These are phyloP conservation scores for Rotaria sp. DNA, from an alignment of 2,888 invertebrate genomes.

Conservation along the genomic window DNA sequence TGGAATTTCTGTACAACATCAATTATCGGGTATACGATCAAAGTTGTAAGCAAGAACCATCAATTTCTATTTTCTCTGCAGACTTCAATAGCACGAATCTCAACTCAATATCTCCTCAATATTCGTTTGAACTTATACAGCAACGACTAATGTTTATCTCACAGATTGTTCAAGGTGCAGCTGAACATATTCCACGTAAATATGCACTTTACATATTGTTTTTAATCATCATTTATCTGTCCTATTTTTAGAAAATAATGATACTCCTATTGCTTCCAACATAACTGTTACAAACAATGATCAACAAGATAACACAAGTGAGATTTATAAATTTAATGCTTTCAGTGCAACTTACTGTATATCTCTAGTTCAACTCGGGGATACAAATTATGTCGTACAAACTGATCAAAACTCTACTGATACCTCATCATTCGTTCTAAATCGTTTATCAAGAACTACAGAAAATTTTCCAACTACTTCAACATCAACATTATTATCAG, in stretches of 20 bases:
- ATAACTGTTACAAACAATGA: neutral
- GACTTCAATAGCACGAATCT: neutral
- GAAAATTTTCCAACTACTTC: neutral
- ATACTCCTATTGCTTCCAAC: neutral
- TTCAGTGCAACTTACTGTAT: neutral
- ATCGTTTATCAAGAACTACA: neutral
- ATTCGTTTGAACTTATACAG: neutral
- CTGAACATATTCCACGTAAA: neutral
- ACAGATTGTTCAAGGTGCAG: neutral
- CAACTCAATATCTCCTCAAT: neutral
- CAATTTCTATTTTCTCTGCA: neutral
- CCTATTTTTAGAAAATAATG: neutral
- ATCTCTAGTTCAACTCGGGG: neutral
- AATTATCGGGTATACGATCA: neutral
- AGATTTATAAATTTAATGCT: neutral
- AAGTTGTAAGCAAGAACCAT: neutral
- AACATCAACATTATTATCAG: neutral
- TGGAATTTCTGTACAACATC: rapidly evolving
- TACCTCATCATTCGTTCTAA: too few species aligned
- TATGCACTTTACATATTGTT: neutral
- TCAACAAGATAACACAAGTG: neutral
- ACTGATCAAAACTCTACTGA: neutral
- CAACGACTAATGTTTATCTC: neutral
- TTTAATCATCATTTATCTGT: neutral
- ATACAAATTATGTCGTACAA: neutral